phyloP scores from a whole-genome alignment of 2,113 vertebrate species.

The Syrmaticus mikado region DNA sequence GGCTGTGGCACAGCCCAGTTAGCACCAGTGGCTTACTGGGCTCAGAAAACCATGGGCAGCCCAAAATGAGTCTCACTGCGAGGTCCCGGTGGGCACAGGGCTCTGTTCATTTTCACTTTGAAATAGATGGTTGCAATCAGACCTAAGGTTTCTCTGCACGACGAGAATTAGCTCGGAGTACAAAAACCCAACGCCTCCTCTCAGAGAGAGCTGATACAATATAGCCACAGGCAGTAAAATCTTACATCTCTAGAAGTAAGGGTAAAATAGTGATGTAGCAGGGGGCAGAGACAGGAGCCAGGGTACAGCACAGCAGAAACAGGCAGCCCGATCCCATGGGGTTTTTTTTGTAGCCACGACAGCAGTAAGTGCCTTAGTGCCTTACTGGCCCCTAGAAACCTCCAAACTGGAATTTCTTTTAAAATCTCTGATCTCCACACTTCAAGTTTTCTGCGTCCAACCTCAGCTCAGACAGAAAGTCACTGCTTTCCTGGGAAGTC shows the following conservation, averaged over 20 bases:
- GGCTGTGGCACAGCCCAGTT: neutral
- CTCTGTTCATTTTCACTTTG: neutral
- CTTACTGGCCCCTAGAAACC: neutral
- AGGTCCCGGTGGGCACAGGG: neutral
- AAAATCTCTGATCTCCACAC: neutral
- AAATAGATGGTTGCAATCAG: neutral
- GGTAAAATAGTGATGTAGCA: neutral
- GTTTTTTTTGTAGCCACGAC: neutral
- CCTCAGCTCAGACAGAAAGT: neutral
- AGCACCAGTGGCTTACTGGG: neutral
- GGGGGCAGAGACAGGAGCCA: neutral
- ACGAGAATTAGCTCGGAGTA: neutral
- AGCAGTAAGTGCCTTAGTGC: neutral
- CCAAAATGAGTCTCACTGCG: neutral
- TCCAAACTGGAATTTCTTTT: neutral
- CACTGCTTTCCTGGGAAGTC: neutral
- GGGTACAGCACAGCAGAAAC: rapidly evolving
- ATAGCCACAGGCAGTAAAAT: rapidly evolving
- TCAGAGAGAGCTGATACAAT: neutral
- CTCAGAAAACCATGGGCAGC: neutral
- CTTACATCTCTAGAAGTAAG: neutral
- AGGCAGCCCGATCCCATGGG: neutral
- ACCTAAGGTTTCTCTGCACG: neutral
- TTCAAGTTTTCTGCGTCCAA: neutral
- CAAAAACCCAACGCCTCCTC: neutral